phyloP scores from a whole-genome alignment of 2,797 vertebrate genomes.

The Molossus alvarezi region DNA sequence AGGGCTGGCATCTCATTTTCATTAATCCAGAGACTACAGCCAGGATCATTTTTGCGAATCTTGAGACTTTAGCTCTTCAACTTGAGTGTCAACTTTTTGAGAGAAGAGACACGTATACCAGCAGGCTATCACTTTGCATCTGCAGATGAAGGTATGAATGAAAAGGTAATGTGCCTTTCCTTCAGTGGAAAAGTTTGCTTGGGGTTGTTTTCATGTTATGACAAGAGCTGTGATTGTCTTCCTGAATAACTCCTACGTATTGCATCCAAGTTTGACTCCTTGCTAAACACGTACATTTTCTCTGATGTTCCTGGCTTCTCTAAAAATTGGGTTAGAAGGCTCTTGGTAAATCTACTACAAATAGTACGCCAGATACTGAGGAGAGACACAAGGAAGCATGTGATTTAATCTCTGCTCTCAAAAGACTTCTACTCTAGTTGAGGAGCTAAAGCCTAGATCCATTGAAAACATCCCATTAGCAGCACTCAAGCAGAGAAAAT shows the following conservation, averaged over 20 bases:
- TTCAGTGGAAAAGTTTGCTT: constrained; percentile 1
- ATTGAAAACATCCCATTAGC: constrained; percentile 12
- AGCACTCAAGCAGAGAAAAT: neutral
- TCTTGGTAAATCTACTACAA: constrained; percentile 44
- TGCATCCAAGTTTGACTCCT: neutral
- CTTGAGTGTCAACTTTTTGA: constrained; percentile 26
- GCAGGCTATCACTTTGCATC: neutral
- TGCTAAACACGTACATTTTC: constrained; percentile 12
- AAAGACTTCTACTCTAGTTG: neutral
- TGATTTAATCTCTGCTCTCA: neutral
- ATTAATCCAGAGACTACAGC: constrained; percentile 70
- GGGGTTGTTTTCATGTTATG: constrained; percentile 5
- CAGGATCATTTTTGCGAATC: constrained; percentile 69
- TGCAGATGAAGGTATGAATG: constrained; percentile 47
- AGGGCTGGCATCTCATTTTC: constrained; percentile 79
- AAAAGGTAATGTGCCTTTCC: neutral
- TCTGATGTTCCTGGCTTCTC: neutral
- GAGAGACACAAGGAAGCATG: neutral
- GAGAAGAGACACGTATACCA: neutral
- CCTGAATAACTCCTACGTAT: neutral
- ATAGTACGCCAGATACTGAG: neutral
- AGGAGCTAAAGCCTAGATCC: neutral
- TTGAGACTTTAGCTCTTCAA: constrained; percentile 64
- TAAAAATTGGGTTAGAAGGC: constrained; percentile 15
- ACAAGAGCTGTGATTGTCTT: neutral